A percentile compares a stretch with the other conserved stretches of the same genome.
Evolutionary conservation across 2,888 invertebrate genomes (phyloP).

Genomic region (Aphidoletes aphidimyza): DNA sequence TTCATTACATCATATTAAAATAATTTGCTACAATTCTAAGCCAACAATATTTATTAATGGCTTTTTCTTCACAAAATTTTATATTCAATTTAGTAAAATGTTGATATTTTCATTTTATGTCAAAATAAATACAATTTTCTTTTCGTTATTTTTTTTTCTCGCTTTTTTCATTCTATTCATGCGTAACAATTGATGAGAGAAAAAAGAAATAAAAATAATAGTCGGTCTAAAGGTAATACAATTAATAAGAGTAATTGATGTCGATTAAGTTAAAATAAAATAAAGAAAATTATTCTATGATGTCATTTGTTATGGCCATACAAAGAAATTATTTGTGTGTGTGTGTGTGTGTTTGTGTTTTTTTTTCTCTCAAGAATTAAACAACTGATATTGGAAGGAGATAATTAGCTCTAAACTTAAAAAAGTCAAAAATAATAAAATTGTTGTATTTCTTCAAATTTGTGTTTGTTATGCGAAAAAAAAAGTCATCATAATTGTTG

Average conservation of each 20-base stretch:
- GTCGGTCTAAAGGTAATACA: slow-evolving; percentile 24
- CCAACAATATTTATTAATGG: neutral
- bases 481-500: no score
- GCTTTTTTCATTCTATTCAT: neutral
- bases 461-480: no score
- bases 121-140: slow-evolving; percentile 14
- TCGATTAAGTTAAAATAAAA: slow-evolving; percentile 40
- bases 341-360: no score
- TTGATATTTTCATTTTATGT: neutral
- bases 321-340: neutral
- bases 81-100: neutral
- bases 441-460: no score
- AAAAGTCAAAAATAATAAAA: no score
- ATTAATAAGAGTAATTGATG: slow-evolving; percentile 12
- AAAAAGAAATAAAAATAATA: neutral
- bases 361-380: slow-evolving; percentile 13
- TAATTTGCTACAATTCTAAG: no score
- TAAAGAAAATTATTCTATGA: slow-evolving; percentile 28
- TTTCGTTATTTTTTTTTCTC: no score
- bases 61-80: neutral
- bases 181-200: slow-evolving; percentile 27
- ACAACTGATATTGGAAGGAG: neutral
- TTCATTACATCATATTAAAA: no score
- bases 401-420: neutral
- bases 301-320: slow-evolving; percentile 44